These are phyloP conservation scores for Aphidius gifuensis DNA, from an alignment of 1,140 invertebrate genomes.

Conservation along the genomic window DNA sequence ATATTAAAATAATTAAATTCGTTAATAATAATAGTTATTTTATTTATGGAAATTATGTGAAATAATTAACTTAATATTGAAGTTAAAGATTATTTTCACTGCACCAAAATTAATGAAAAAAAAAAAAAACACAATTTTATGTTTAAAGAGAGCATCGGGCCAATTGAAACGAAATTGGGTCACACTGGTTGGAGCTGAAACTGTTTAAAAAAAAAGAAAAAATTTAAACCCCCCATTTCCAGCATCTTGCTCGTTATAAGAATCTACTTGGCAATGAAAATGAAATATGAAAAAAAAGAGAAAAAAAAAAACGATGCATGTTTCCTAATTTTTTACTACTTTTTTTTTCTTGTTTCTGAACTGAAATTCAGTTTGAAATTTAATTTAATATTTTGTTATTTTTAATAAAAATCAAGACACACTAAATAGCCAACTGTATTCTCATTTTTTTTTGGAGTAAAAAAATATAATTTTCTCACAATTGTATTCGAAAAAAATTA, in stretches of 20 bases:
- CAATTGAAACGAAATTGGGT: constrained; percentile 26
- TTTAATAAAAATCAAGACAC: no score
- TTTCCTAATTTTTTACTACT: not conserved
- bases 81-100: not conserved
- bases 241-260: constrained; percentile 14
- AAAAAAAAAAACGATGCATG: not conserved
- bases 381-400: no score
- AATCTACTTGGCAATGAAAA: constrained; percentile 8
- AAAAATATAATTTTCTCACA: no score
- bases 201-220: constrained; percentile 10
- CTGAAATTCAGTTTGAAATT: not conserved
- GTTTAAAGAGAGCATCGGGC: not conserved
- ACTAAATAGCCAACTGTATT: no score
- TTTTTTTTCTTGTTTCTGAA: not conserved
- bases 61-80: no score
- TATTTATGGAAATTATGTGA: no score
- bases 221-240: constrained; percentile 8
- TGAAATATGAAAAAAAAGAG: no score
- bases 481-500: no score
- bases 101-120: constrained; percentile 2
- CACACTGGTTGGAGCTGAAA: constrained; percentile 9
- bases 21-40: no score
- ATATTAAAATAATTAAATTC: no score
- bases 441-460: no score
- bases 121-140: no score